phyloP scores from a whole-genome alignment of 2,113 vertebrate genomes.

The Equus przewalskii region DNA sequence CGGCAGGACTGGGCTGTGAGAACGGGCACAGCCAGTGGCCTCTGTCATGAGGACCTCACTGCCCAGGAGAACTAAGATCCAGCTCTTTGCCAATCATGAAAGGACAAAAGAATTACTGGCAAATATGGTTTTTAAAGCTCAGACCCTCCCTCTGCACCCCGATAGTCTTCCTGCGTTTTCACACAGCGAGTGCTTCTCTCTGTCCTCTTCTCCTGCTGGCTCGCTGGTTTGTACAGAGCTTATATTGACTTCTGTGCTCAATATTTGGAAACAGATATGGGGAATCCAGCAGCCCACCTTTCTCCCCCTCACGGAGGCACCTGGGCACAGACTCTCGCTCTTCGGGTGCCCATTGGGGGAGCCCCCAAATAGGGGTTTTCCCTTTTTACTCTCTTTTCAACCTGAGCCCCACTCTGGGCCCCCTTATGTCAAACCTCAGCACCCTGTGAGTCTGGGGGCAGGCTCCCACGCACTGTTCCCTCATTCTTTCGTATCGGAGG shows the following conservation, averaged over 20 bases:
- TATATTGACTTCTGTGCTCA: neutral
- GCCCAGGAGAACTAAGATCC: neutral
- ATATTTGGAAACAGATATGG: conserved; percentile 35
- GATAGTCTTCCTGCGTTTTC: neutral
- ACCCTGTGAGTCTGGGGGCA: rapidly evolving
- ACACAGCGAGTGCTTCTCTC: neutral
- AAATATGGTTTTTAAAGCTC: neutral
- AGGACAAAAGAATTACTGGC: neutral
- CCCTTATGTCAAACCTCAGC: neutral
- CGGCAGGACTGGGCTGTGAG: neutral
- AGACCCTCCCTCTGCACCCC: neutral
- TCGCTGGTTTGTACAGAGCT: neutral
- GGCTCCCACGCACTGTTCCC: rapidly evolving
- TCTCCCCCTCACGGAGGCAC: neutral
- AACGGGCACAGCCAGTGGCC: neutral
- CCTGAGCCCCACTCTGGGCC: neutral
- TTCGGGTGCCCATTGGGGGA: neutral
- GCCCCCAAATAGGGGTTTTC: neutral
- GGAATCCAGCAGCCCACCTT: neutral
- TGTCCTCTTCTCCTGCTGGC: neutral
- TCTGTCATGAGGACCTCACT: neutral
- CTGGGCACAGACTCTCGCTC: neutral
- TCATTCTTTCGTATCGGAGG: neutral
- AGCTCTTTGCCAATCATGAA: neutral
- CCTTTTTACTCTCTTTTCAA: neutral